These are phyloP conservation scores for Diadumene lineata DNA, from an alignment of 92 coral and sea anemone species.

Conservation along the genomic window DNA sequence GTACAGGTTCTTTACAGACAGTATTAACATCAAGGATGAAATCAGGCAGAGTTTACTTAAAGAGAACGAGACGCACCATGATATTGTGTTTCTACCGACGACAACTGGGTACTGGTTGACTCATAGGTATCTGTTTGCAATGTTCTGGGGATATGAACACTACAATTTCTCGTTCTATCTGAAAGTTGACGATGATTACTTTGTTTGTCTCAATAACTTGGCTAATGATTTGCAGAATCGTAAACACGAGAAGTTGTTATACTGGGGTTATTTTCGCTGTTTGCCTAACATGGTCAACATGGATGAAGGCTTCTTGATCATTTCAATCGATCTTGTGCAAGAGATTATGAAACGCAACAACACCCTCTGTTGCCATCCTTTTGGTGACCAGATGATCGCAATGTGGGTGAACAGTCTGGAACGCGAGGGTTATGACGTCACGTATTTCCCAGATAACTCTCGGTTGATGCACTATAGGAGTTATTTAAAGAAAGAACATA, in stretches of 20 bases:
- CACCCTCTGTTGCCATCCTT: slow-evolving; percentile 51
- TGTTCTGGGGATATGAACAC: slow-evolving; percentile 55
- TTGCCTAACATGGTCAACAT: slow-evolving; percentile 53
- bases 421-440: slow-evolving; percentile 36
- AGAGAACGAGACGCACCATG: slow-evolving; percentile 27
- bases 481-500: slow-evolving; percentile 12
- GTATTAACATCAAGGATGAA: slow-evolving; percentile 17
- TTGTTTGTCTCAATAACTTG: slow-evolving; percentile 58
- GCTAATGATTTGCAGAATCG: slow-evolving; percentile 45
- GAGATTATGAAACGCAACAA: slow-evolving; percentile 51
- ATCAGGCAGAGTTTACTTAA: background rate
- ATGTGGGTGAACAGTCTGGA: slow-evolving; percentile 56
- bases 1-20: slow-evolving; percentile 53
- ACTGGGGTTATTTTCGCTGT: slow-evolving; percentile 56
- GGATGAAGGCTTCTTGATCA: slow-evolving; percentile 55
- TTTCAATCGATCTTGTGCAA: slow-evolving; percentile 37
- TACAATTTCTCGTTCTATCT: slow-evolving; percentile 47
- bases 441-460: slow-evolving; percentile 52
- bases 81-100: slow-evolving; percentile 59
- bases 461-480: slow-evolving; percentile 35
- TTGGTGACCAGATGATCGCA: slow-evolving; percentile 62
- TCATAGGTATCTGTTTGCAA: slow-evolving; percentile 41
- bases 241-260: slow-evolving; percentile 38
- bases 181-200: slow-evolving; percentile 66
- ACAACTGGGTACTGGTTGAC: slow-evolving; percentile 41